Percentiles rank a stretch among this genome's conserved stretches.
phyloP scores from a whole-genome alignment of 2,888 invertebrate species.

The Helicoverpa assulta region DNA sequence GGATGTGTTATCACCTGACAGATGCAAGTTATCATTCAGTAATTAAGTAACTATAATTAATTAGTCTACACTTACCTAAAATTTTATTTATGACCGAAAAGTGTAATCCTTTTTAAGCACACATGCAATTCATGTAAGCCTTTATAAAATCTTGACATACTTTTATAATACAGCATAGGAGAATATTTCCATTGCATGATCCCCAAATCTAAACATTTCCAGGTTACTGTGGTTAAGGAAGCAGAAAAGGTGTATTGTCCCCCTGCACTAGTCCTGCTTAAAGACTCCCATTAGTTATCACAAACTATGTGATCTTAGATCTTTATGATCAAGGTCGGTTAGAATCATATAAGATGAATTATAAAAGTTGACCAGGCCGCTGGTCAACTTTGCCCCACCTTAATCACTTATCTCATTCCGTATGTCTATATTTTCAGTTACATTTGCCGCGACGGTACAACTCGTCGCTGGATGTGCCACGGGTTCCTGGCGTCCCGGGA shows the following conservation, averaged over 20 bases:
- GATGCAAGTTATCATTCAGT: neutral
- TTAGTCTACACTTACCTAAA: neutral
- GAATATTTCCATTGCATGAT: too few relatives aligned
- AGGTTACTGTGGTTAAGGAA: too few relatives aligned
- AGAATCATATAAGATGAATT: too few relatives aligned
- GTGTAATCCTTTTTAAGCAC: neutral
- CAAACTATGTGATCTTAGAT: too few relatives aligned
- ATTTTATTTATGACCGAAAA: neutral
- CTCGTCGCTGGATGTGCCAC: slow-evolving; percentile 99
- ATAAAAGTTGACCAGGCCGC: too few relatives aligned
- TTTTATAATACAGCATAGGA: too few relatives aligned
- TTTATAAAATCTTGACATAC: too few relatives aligned
- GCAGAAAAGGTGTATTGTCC: too few relatives aligned
- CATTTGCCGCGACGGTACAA: slow-evolving; percentile 99
- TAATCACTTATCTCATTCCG: neutral
- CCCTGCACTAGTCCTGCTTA: too few relatives aligned
- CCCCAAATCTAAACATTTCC: too few relatives aligned
- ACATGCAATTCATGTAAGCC: neutral
- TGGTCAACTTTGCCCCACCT: neutral
- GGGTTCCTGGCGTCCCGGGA: slow-evolving; percentile 99
- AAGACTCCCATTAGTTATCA: too few relatives aligned
- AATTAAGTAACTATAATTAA: neutral
- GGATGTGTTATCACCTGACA: neutral
- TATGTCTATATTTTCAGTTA: slow-evolving; percentile 91
- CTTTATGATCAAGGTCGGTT: too few relatives aligned